Evolutionary conservation across 1,140 invertebrate genomes (phyloP), one percentile per base, ranked within the genome.

Genomic region (Penaeus japonicus): DNA sequence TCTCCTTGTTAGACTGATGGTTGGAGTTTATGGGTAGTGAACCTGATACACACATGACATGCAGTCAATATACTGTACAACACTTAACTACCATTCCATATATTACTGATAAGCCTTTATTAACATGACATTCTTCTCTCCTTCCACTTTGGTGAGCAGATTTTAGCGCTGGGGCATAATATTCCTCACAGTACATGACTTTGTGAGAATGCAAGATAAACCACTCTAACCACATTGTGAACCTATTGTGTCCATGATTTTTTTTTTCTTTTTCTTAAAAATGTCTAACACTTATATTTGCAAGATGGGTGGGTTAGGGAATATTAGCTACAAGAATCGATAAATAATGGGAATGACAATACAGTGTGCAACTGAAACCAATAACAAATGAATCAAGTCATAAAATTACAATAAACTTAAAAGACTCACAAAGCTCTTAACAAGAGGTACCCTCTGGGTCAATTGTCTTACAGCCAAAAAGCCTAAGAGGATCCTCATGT

Each of bases 261-360:
- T 47, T 47, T 47, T 47, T 47, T 47, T 47, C 62, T 59, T 82
- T 88, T 81, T 82, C 70, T 84, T 83, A 59, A 62, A 88, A 88
- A 83, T 88, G 27, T 83, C 87, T 88, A 88, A 83, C 87, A 83
- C 77, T 83, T 65, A 84, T 78, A 57, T 65, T 88, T 84, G 87
- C 87, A 88, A 84, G 80, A 80, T 87, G 30, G 79, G 85, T 62
- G 73, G 73, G 73, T 32, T 88, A 54, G 87, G 70, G 87, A 77
- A 54, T 70, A 27, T 73, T 32, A 78, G 73, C 70, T 88, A 88
- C 87, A 75, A 79, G 54, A 87, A 57, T 83, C 77, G 81, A 88
- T 88, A 88, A 88, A 88, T 88, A 88, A 88, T 88, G 87, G 87
- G 80, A 88, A 88, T 88, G 87, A 83, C 87, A 78, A 35, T 88